Base-by-base conservation (phyloP, 2,888 invertebrate genomes). In the Mesorhabditis spiculigera region DNA sequence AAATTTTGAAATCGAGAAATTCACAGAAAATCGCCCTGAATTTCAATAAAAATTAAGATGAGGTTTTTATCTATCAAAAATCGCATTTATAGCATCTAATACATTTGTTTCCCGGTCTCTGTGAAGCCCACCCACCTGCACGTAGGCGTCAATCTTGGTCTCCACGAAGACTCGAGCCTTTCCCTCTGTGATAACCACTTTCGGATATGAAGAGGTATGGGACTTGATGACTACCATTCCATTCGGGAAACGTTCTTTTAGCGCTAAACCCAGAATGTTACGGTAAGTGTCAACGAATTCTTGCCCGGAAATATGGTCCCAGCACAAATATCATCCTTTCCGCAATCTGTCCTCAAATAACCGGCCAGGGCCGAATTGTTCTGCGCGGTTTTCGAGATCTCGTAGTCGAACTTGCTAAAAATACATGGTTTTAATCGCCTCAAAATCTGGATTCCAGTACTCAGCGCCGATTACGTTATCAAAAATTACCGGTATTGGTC, bases 91-190 rank as follows among this genome's bases (percentile, higher is more conserved):
- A 28, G 28, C 28, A 3, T 28, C 28, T 43, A 41, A 67, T 10
- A 41, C 16, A 3, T 50, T 50, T 13, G 58, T n/a, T 50, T n/a
- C 1, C n/a, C n/a, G 2, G 10, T 10, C 16, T 70, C 68, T 70
- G 28, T 28, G 28, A 28, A 28, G 28, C 28, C 28, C 28, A 28
- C 28, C 28, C 28, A 83, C 83, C 77, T 78, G 81, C 13, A 85
- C 85, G 73, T 84, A 85, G 13, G 85, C 85, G 71, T 85, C 85
- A 67, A 85, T 82, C 62, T 81, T 68, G 66, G 79, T 81, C 71
- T 85, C 85, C 66, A 85, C 77, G 68, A 77, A 73, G 43, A 85
- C 75, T 16, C 79, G 76, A 6, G 78, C 78, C 62, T 83, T 84
- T 63, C 84, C 83, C 43, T 81, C 75, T 45, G 75, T 78, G 65